phyloP scores from a whole-genome alignment of 2,888 invertebrate species.

The Xylota segnis region DNA sequence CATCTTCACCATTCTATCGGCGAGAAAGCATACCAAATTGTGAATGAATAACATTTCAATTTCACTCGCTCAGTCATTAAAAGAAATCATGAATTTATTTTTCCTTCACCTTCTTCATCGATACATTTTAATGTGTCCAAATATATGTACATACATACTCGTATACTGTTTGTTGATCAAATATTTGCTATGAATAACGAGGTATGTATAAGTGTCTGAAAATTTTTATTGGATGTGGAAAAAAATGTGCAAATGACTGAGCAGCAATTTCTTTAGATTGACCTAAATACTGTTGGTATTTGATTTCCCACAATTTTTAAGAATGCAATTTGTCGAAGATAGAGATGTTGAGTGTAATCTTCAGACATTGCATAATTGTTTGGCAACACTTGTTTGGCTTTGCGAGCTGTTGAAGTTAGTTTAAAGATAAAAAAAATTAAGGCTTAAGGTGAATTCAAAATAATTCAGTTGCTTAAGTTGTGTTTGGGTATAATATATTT shows the following conservation, averaged over 20 bases:
- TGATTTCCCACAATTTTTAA: not conserved
- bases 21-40: slow-evolving; percentile 3
- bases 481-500: not conserved
- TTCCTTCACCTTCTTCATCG: not conserved
- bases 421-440: not conserved
- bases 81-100: not conserved
- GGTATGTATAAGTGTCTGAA: not conserved
- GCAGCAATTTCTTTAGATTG: not conserved
- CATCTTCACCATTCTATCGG: slow-evolving; percentile 24
- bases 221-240: not conserved
- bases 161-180: not conserved
- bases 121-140: not conserved
- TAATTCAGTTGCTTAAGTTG: not conserved
- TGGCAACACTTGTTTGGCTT: slow-evolving; percentile 1
- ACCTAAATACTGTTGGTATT: slow-evolving; percentile 1
- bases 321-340: not conserved
- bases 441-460: not conserved
- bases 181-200: not conserved
- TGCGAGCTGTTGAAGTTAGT: not conserved
- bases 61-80: slow-evolving; percentile 14
- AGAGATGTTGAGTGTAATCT: not conserved
- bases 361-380: not conserved
- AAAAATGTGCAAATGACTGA: not conserved
- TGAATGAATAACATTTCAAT: slow-evolving; percentile 44
- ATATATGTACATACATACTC: too few relatives aligned